Base-by-base conservation (phyloP, 2,113 vertebrate genomes). In the Ceyx melanurus region DNA sequence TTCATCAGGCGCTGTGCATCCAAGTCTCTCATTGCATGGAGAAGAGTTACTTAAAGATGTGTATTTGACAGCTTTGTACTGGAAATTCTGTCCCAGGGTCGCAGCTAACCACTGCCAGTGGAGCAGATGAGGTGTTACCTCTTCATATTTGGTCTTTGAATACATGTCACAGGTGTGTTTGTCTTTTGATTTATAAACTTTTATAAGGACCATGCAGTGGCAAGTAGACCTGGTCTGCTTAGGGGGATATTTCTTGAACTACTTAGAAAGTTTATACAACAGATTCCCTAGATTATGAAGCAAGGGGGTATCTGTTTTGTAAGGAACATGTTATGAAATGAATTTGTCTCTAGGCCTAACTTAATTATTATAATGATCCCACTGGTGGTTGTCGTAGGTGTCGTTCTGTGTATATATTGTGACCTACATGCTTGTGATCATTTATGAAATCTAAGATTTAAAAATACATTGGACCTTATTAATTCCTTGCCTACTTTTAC, bases 341-440 rank as follows among this genome's bases (percentile, higher is more conserved):
- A 88, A 92, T 96, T 94, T 94, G 60, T 95, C 94, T 94, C 82
- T 94, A 95, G 94, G 94, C 94, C 89, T 95, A 74, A 54, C 89
- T 93, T 92, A 89, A 94, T 92, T 93, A 93, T 93, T 96, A 92
- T 95, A 95, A 96, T 89, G 87, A 94, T 93, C 91, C 95, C 85
- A 53, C 75, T 96, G 89, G 87, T 92, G 75, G 89, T 65, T 93
- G 91, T 94, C 1, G 10, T 94, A 90, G 87, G 92, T 96, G 92
- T 88, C 35, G 8, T 89, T 91, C 82, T 91, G 61, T 94, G 91
- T 93, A 58, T 61, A 71, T 83, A 81, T 89, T 88, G 82, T 95
- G 95, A 96, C 91, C 86, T 91, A 88, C 75, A 81, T 92, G 87
- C 60, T 83, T 89, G 82, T 50, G 75, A 93, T 94, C 78, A 57